These are phyloP conservation scores for Ellobium chinense DNA, from an alignment of 2,888 invertebrate genomes.

Conservation along the genomic window DNA sequence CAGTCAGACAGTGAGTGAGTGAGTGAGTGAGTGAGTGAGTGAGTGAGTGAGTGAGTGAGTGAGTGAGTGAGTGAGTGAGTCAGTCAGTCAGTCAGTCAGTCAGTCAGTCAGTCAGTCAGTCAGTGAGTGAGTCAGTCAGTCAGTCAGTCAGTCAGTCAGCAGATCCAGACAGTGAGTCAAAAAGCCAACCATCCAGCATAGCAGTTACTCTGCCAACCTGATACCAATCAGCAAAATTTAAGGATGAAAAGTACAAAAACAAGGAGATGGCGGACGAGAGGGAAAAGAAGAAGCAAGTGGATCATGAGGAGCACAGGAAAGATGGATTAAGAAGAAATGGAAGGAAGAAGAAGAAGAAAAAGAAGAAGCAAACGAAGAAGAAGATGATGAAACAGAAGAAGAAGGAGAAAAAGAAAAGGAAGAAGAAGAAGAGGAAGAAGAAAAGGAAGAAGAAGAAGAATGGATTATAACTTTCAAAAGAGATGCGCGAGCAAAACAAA, in stretches of 20 bases:
- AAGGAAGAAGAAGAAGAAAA: not conserved
- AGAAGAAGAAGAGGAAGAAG: not conserved
- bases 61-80: not conserved
- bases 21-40: conserved; percentile 17
- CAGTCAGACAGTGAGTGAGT: conserved; percentile 10
- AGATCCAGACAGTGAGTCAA: no score
- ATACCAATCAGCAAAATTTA: not conserved
- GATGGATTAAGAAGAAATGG: not conserved
- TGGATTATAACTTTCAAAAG: no score
- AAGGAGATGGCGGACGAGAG: not conserved
- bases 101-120: no score
- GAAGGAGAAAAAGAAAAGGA: not conserved
- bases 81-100: not conserved
- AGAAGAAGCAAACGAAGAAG: not conserved
- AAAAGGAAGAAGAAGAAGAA: conserved; percentile 4
- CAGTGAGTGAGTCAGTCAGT: no score
- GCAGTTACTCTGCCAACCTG: no score
- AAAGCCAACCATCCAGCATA: no score
- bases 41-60: not conserved
- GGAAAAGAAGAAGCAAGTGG: not conserved
- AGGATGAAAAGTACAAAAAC: not conserved
- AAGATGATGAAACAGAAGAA: not conserved
- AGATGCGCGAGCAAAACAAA: no score
- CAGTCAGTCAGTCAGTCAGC: no score
- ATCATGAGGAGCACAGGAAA: not conserved